These are phyloP conservation scores for Apodemia zela DNA, from an alignment of 2,888 invertebrate species.

Conservation along the genomic window DNA sequence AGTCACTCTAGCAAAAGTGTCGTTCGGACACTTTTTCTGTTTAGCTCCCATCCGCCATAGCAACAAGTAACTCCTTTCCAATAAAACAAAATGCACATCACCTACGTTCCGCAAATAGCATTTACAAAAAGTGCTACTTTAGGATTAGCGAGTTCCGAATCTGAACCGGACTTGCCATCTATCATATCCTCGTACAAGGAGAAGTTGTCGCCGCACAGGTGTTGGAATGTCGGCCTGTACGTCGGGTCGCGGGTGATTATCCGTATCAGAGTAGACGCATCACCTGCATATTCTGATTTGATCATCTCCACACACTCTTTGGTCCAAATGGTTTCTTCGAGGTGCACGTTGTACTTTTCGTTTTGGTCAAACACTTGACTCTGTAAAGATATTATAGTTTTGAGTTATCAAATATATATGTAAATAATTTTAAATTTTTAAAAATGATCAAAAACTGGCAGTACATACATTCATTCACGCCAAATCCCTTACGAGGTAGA, in stretches of 20 bases:
- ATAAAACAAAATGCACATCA: not conserved
- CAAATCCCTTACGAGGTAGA: too few relatives aligned
- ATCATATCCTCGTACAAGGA: conserved; percentile 33
- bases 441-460: too few relatives aligned
- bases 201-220: conserved; percentile 46
- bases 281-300: conserved; percentile 13
- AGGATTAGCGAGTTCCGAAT: conserved; percentile 24
- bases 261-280: conserved; percentile 8
- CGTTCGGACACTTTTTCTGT: too few relatives aligned
- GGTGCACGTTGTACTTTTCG: conserved; percentile 81
- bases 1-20: too few relatives aligned
- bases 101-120: not conserved
- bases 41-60: too few relatives aligned
- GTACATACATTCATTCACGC: too few relatives aligned
- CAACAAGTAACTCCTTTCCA: too few relatives aligned
- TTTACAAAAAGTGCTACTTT: conserved; percentile 28
- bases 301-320: conserved; percentile 47
- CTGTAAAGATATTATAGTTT: conserved; percentile 45
- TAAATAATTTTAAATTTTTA: too few relatives aligned
- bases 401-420: too few relatives aligned
- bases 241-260: conserved; percentile 18
- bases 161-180: not conserved
- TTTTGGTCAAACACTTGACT: conserved; percentile 83
- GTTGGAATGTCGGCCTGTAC: conserved; percentile 39
- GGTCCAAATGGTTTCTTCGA: conserved; percentile 74